These are phyloP conservation scores for Acleris sparsana DNA, from an alignment of 2,888 invertebrate genomes.

Conservation along the genomic window DNA sequence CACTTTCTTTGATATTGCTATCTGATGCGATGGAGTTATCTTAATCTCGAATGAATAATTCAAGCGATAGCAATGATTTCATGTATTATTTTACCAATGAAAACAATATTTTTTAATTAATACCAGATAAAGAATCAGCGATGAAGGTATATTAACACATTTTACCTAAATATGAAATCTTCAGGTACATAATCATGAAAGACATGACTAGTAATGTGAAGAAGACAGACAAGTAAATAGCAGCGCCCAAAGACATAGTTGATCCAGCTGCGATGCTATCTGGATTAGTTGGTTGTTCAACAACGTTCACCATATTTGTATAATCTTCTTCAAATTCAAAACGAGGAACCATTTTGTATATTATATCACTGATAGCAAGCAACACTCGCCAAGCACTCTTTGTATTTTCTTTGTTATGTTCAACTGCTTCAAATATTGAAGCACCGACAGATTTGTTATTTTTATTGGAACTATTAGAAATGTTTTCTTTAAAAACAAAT, in stretches of 20 bases:
- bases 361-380: slow-evolving; percentile 19
- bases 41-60: not conserved
- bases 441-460: slow-evolving; percentile 8
- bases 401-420: not conserved
- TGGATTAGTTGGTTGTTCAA: not conserved
- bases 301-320: slow-evolving; percentile 14
- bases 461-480: slow-evolving; percentile 4
- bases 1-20: not conserved
- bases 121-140: too few species aligned
- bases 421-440: slow-evolving; percentile 15
- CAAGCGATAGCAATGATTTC: not conserved
- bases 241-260: slow-evolving; percentile 33
- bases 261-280: not conserved
- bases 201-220: slow-evolving; percentile 56
- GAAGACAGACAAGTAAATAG: slow-evolving; percentile 46
- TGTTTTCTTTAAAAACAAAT: slow-evolving; percentile 13
- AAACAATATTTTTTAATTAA: not conserved
- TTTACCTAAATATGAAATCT: slow-evolving; percentile 55
- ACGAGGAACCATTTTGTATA: slow-evolving; percentile 40
- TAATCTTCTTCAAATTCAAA: slow-evolving; percentile 15
- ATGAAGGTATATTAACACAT: not conserved
- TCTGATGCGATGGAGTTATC: not conserved
- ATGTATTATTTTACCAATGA: not conserved
- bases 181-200: slow-evolving; percentile 62
- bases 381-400: too few species aligned